Conservation (phyloP, 2,888 invertebrate species). For the Scaptomyza caliginosa region DNA sequence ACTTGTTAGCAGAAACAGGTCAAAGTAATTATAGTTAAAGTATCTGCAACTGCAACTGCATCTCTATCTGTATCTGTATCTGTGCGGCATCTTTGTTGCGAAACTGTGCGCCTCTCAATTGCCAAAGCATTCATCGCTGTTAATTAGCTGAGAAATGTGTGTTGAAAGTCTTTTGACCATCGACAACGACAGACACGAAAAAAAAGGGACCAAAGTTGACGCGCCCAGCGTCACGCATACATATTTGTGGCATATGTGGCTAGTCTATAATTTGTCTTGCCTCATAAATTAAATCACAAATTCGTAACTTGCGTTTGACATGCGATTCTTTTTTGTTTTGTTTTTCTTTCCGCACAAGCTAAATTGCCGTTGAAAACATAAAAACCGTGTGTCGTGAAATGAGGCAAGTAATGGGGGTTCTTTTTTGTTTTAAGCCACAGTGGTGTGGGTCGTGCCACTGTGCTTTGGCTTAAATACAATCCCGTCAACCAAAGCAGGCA, state of each 20-base stretch:
- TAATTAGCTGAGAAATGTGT: constrained; percentile 65
- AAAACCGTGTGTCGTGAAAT: constrained; percentile 48
- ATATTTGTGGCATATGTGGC: constrained; percentile 39
- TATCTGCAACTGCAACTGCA: constrained; percentile 24
- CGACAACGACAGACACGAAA: background rate
- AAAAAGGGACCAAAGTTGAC: constrained; percentile 47
- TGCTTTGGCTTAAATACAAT: constrained; percentile 11
- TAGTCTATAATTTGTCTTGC: constrained; percentile 64
- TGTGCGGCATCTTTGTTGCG: constrained; percentile 36
- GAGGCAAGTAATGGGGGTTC: constrained; percentile 7
- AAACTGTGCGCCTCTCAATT: constrained; percentile 30
- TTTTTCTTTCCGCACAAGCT: constrained; percentile 25
- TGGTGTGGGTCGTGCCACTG: constrained; percentile 18
- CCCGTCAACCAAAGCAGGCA: constrained; percentile 26
- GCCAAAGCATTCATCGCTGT: constrained; percentile 43
- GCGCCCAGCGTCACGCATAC: constrained; percentile 60
- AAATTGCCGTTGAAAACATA: constrained; percentile 68
- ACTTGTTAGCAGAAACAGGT: constrained; percentile 67
- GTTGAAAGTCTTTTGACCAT: constrained; percentile 34
- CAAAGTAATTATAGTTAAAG: constrained; percentile 73
- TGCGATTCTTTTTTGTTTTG: constrained; percentile 53
- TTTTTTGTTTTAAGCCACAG: constrained; percentile 21
- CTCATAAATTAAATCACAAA: constrained; percentile 77
- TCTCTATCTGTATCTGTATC: constrained; percentile 18
- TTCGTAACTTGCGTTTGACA: constrained; percentile 74